Evolutionary conservation across 2,797 vertebrate genomes (phyloP).

Genomic region (Philypnodon macrostomus): DNA sequence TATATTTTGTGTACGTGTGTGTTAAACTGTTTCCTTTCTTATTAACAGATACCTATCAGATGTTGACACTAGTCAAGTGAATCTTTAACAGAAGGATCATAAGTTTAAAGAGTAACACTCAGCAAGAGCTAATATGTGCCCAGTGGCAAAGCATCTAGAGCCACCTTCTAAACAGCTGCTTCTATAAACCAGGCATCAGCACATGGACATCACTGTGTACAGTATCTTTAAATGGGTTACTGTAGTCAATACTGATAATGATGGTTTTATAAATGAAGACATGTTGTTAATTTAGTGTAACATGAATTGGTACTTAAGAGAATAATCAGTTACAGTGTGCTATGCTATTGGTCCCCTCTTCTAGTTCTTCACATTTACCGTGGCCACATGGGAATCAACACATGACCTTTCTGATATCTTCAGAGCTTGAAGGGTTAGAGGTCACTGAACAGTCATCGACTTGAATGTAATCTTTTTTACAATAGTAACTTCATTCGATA

Average conservation of each 20-base stretch:
- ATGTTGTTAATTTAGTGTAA: not conserved
- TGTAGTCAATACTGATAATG: not conserved
- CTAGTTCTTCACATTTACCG: no score
- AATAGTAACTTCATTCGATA: conserved; percentile 6
- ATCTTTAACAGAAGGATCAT: conserved; percentile 20
- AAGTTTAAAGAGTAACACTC: conserved; percentile 28
- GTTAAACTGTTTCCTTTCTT: not conserved
- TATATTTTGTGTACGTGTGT: no score
- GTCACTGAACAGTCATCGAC: conserved; percentile 1
- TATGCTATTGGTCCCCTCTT: not conserved
- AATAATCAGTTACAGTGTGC: not conserved
- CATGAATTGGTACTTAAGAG: not conserved
- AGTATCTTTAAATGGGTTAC: not conserved
- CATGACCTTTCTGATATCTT: conserved; percentile 1
- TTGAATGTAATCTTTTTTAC: conserved; percentile 18
- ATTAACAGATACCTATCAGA: not conserved
- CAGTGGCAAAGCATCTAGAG: conserved; percentile 17
- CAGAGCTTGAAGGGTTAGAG: conserved; percentile 14
- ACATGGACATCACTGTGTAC: not conserved
- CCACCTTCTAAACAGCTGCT: conserved; percentile 7
- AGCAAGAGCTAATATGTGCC: conserved; percentile 21
- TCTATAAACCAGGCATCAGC: not conserved
- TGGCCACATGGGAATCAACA: conserved; percentile 15
- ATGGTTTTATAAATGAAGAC: not conserved
- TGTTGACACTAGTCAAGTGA: not conserved